Base-by-base conservation (phyloP, 2,888 invertebrate genomes). In the Blastobasis lacticolella region DNA sequence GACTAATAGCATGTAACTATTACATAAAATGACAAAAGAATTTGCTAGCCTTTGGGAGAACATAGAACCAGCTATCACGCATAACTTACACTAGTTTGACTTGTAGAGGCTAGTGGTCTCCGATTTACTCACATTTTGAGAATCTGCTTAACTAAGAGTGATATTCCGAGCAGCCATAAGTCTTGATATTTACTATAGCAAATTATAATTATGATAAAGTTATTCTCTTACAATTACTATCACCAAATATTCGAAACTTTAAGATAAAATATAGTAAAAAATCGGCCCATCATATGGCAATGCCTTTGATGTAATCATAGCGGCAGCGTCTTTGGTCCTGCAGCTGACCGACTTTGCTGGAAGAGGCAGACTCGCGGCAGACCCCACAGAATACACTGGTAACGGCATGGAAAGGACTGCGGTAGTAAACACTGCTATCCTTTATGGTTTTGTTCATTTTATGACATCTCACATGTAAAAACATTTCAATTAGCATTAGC, bases 381-480 rank as follows among this genome's bases (percentile, higher is more conserved):
- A 90, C 78, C 5, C 90, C 92, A 71, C 94, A 94, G 69, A 93
- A 93, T 57, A 91, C 91, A 23, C 93, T 91, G 0, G 91, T 90
- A 6, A 93, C 81, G 3, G 91, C 78, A 70, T 94, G 93, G 57
- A 94, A 89, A 0, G 94, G 94, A 61, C 93, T 94, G 46, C 91
- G 90, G 64, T 92, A 94, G 62, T 91, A 93, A 42, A 92, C 72
- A 49, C 85, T 82, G 8, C 89, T 76, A 59, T 92, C 86, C 62
- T 86, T 87, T 41, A 92, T 75, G 46, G 75, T 73, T 60, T 90
- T 91, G 66, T 93, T 94, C 64, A 92, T 92, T 58, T 90, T 90
- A 66, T 94, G 94, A 6, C 93, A 91, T 81, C 90, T 88, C n/a
- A 90, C 84, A 70, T 94, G 94, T 37, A 94, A 75, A n/a, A 86